Evolutionary conservation across 1,140 invertebrate species (phyloP).

Genomic region (Lepidurus packardi): DNA sequence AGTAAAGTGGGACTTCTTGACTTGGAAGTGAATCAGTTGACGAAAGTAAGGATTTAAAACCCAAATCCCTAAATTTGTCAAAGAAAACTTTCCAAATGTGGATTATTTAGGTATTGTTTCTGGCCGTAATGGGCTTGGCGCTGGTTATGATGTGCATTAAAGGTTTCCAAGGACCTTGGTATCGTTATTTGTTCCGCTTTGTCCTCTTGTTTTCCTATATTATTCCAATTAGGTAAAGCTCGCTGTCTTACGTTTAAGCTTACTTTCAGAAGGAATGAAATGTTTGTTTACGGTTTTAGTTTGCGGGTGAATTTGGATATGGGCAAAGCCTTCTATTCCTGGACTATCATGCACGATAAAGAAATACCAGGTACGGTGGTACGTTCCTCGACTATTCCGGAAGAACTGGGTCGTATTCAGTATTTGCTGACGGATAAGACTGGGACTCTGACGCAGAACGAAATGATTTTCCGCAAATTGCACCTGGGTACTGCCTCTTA

Average conservation of each 20-base stretch:
- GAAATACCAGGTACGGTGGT: slow-evolving; percentile 92
- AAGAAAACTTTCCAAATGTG: not conserved
- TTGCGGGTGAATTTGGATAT: slow-evolving; percentile 97
- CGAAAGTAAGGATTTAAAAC: slow-evolving; percentile 57
- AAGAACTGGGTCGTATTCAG: slow-evolving; percentile 93
- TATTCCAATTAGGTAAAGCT: slow-evolving; percentile 83
- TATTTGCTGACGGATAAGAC: slow-evolving; percentile 97
- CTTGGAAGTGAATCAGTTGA: slow-evolving; percentile 90
- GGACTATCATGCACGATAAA: slow-evolving; percentile 89
- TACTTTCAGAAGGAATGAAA: too few relatives aligned
- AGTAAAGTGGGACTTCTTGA: slow-evolving; percentile 80
- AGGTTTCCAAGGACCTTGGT: slow-evolving; percentile 94
- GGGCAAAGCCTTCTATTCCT: slow-evolving; percentile 96
- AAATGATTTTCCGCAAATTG: slow-evolving; percentile 95
- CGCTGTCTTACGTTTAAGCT: slow-evolving; percentile 30
- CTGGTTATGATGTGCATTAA: slow-evolving; percentile 93
- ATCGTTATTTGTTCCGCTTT: slow-evolving; percentile 92
- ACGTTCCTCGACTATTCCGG: slow-evolving; percentile 95
- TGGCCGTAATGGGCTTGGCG: slow-evolving; percentile 81
- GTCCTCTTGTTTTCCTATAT: slow-evolving; percentile 97
- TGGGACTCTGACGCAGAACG: slow-evolving; percentile 96
- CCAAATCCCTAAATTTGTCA: not conserved
- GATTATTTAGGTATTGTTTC: slow-evolving; percentile 76
- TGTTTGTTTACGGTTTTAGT: slow-evolving; percentile 51
- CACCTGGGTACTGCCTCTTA: slow-evolving; percentile 86